Evolutionary conservation across 2,113 vertebrate species (phyloP).

Genomic region (Grammomys dolichurus): DNA sequence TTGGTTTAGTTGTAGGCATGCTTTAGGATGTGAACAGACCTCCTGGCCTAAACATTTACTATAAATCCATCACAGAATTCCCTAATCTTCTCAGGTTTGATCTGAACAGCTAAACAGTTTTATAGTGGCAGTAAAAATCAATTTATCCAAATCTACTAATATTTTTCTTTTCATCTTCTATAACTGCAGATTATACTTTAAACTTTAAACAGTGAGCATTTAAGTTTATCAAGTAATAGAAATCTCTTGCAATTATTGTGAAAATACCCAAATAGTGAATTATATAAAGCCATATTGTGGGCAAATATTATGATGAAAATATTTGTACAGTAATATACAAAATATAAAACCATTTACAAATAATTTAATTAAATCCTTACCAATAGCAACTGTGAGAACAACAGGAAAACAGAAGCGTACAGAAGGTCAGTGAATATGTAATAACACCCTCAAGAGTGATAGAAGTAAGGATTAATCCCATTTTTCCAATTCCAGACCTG

Average conservation of each 20-base stretch:
- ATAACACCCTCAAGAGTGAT: background rate
- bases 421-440: background rate
- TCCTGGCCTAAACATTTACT: slow-evolving; percentile 19
- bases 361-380: background rate
- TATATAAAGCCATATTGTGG: slow-evolving; percentile 2
- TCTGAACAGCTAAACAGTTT: slow-evolving; percentile 43
- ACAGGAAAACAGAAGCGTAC: background rate
- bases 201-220: slow-evolving; percentile 18
- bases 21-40: background rate
- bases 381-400: slow-evolving; percentile 16
- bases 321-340: background rate
- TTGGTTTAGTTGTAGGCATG: background rate
- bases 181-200: background rate
- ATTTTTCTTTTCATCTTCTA: slow-evolving; percentile 28
- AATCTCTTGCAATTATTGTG: slow-evolving; percentile 23
- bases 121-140: background rate
- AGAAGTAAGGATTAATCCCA: background rate
- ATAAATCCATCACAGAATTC: slow-evolving; percentile 21
- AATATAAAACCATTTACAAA: slow-evolving; percentile 23
- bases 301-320: background rate
- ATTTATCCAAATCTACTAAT: slow-evolving; percentile 17
- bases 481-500: background rate
- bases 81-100: background rate
- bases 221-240: slow-evolving; percentile 16
- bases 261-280: slow-evolving; percentile 16